phyloP scores from a whole-genome alignment of 2,113 vertebrate species.

The Neomonachus schauinslandi region DNA sequence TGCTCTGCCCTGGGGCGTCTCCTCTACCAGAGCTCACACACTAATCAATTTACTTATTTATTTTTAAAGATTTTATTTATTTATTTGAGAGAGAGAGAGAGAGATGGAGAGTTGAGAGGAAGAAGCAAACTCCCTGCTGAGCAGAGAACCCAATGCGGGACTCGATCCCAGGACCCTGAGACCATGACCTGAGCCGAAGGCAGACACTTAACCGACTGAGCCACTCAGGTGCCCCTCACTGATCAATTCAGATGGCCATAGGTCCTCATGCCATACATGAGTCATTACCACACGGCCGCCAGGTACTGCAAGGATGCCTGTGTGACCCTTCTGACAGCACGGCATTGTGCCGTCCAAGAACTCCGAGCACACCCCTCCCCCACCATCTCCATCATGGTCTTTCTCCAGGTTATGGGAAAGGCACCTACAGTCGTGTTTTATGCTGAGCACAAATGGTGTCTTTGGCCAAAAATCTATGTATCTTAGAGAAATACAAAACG shows the following conservation, averaged over 20 bases:
- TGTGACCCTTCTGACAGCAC: not conserved
- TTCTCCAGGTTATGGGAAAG: constrained; percentile 1
- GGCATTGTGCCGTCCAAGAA: too few species aligned
- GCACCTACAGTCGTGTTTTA: not conserved
- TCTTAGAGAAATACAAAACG: not conserved
- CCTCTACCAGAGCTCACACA: not conserved
- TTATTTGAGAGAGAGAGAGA: too few species aligned
- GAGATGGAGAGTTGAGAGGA: too few species aligned
- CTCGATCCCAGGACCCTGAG: too few species aligned
- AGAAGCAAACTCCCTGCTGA: too few species aligned
- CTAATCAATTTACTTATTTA: not conserved
- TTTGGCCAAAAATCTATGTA: not conserved
- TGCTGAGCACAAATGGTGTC: not conserved
- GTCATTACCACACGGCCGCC: not conserved
- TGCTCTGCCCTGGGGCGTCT: not conserved
- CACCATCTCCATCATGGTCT: not conserved
- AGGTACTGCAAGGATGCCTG: not conserved
- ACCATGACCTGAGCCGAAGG: too few species aligned
- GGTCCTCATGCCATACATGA: not conserved
- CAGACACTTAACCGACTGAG: too few species aligned
- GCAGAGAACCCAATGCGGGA: too few species aligned
- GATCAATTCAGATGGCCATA: not conserved
- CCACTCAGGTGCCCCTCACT: too few species aligned
- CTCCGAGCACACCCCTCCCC: not conserved
- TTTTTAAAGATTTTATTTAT: too few species aligned